Percentiles rank a stretch among this genome's conserved stretches.
Conservation (phyloP, 2,113 vertebrate genomes). For the Chamaetylas fuelleborni region DNA sequence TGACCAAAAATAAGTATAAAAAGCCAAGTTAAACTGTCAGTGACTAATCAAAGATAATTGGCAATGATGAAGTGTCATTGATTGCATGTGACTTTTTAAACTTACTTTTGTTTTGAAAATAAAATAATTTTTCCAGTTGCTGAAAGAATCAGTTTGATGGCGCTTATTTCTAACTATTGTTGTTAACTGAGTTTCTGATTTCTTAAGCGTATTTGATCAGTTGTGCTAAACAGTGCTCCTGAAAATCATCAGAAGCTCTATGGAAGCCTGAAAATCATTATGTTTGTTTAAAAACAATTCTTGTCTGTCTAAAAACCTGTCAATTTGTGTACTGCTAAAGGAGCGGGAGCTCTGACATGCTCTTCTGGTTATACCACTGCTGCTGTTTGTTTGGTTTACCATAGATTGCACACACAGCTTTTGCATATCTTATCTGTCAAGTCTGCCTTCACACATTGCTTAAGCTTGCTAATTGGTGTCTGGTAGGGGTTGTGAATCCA, state of each 20-base stretch:
- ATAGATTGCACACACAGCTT: not conserved
- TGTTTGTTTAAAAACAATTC: not conserved
- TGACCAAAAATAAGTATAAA: not conserved
- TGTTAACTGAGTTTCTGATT: not conserved
- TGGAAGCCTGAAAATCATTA: not conserved
- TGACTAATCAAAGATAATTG: not conserved
- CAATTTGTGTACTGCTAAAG: not conserved
- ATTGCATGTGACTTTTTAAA: not conserved
- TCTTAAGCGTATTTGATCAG: not conserved
- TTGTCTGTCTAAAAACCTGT: not conserved
- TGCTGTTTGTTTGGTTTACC: not conserved
- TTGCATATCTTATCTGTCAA: not conserved
- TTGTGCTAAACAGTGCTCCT: not conserved
- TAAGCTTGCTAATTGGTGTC: not conserved
- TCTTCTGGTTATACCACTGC: not conserved
- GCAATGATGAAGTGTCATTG: not conserved
- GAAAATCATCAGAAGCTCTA: not conserved
- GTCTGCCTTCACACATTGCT: not conserved
- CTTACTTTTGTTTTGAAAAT: not conserved
- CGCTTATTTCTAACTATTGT: not conserved
- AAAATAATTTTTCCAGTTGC: not conserved
- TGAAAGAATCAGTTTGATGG: not conserved
- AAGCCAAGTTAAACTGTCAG: not conserved
- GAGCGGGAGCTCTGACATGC: not conserved
- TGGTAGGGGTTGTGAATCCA: not conserved